Evolutionary conservation across 2,113 vertebrate genomes (phyloP), one percentile per base, ranked within the genome.

Genomic region (Leptobrachium ailaonicum): DNA sequence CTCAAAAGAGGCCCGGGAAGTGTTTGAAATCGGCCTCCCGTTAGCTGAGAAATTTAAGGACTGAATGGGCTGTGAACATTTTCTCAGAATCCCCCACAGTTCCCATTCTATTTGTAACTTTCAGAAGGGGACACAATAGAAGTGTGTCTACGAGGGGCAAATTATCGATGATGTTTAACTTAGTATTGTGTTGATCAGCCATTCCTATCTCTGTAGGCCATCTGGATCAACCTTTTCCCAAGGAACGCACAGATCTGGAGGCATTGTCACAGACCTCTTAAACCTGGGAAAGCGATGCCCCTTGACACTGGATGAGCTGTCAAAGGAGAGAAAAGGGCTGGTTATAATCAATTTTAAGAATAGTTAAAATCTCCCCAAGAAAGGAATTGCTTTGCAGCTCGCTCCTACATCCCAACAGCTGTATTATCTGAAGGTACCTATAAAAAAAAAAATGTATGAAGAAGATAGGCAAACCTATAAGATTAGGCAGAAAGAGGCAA

Each of bases 81-180:
- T 93, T 89, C 90, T 90, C 88, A 62, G 86, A 86, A 91, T 94
- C 95, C 95, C 95, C 95, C 95, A 95, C 95, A 95, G 93, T 95
- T 90, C 86, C 90, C 82, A 76, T 88, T 87, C 92, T 85, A 92
- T 93, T 93, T 89, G 92, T 84, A 88, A 83, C 89, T 88, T 92
- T 92, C 78, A 87, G 82, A 85, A 84, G 76, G 75, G 47, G 56
- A 83, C 82, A 95, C 94, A 95, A 95, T 93, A 88, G 94, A 95
- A 94, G 95, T 93, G 95, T 96, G 95, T 95, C 94, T 92, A 92
- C 94, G 94, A 94, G 94, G 94, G 93, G 93, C 90, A 85, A 94
- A 93, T 96, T 95, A 95, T 93, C 90, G 89, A 91, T 84, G 90
- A 90, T 93, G 87, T 90, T 91, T 91, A 93, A 93, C 93, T 92